These are phyloP conservation scores for Diglossa cyanea DNA, from an alignment of 2,797 vertebrate species.

Conservation along the genomic window DNA sequence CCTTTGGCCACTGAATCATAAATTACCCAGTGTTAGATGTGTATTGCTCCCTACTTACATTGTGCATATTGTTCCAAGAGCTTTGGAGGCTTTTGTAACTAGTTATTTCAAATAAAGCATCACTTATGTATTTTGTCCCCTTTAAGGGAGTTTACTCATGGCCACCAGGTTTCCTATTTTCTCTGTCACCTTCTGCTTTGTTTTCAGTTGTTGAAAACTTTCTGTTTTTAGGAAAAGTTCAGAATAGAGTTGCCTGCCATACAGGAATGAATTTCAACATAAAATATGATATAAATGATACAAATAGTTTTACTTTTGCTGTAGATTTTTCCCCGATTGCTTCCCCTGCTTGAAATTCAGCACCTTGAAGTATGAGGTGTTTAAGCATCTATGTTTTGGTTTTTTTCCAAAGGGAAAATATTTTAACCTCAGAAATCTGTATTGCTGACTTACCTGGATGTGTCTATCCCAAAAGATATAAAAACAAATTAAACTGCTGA, in stretches of 20 bases:
- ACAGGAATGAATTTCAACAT: background rate
- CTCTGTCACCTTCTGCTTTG: background rate
- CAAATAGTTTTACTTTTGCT: background rate
- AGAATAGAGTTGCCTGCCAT: background rate
- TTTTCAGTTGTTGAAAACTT: background rate
- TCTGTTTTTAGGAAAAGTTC: background rate
- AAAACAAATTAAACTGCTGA: background rate
- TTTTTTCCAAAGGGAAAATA: background rate
- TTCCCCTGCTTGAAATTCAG: background rate
- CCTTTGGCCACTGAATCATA: background rate
- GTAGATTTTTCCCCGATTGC: background rate
- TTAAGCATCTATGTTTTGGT: accelerated
- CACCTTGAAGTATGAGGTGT: background rate
- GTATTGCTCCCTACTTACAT: background rate
- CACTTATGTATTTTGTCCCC: background rate
- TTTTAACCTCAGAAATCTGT: background rate
- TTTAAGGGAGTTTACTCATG: background rate
- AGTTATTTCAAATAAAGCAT: background rate
- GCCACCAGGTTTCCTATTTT: background rate
- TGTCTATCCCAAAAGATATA: background rate
- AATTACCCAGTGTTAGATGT: background rate
- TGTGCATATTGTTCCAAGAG: background rate
- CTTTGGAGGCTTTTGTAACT: background rate
- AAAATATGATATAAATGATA: background rate
- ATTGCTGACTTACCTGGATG: background rate